These are phyloP conservation scores for Pelobates fuscus DNA, from an alignment of 2,113 vertebrate genomes.

Conservation along the genomic window DNA sequence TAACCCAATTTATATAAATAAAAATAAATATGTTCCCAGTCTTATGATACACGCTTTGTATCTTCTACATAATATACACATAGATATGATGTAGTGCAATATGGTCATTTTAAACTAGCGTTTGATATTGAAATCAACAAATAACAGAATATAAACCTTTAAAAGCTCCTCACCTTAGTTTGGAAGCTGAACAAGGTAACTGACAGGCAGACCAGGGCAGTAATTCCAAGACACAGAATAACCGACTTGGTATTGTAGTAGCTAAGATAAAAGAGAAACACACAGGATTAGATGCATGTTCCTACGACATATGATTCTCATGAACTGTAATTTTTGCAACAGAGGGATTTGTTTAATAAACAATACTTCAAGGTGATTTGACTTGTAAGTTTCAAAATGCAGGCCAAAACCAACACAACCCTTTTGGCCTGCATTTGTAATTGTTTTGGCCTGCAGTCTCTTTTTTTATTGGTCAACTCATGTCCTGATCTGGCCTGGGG, in stretches of 20 bases:
- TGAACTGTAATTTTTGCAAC: background rate
- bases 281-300: background rate
- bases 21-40: too few species aligned
- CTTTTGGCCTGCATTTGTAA: too few species aligned
- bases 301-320: background rate
- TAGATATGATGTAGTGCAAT: too few species aligned
- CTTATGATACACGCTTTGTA: too few species aligned
- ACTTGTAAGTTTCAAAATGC: background rate
- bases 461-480: too few species aligned
- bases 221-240: constrained; percentile 88
- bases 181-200: constrained; percentile 92
- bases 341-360: background rate
- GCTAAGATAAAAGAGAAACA: constrained; percentile 59
- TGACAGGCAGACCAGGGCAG: constrained; percentile 82
- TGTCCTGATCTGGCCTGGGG: too few species aligned
- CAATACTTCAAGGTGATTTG: background rate
- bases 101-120: too few species aligned
- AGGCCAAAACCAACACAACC: background rate
- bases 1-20: too few species aligned
- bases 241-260: constrained; percentile 92
- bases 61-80: too few species aligned
- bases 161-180: constrained; percentile 77
- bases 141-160: too few species aligned
- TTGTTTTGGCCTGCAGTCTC: too few species aligned
- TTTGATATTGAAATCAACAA: too few species aligned